phyloP scores from a whole-genome alignment of 92 coral and sea anemone species.

The Galaxea fascicularis region DNA sequence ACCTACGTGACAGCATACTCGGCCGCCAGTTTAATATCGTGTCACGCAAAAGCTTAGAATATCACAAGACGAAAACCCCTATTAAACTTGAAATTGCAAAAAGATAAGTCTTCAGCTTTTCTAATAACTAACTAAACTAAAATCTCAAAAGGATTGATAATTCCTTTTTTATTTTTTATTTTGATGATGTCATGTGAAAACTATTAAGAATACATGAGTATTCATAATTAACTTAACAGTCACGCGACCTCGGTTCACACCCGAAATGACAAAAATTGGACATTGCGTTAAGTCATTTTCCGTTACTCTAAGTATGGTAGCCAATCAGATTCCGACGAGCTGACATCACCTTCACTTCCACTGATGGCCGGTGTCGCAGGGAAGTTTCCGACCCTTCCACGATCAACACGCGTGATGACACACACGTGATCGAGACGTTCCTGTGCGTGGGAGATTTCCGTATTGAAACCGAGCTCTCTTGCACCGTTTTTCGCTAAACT shows the following conservation, averaged over 20 bases:
- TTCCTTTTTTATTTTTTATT: no score
- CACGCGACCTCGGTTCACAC: neutral
- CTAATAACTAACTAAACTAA: no score
- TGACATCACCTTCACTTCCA: constrained; percentile 59
- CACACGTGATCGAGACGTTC: constrained; percentile 64
- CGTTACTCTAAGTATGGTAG: constrained; percentile 1
- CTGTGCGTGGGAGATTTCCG: constrained; percentile 72
- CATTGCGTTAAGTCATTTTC: neutral
- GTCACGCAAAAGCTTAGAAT: no score
- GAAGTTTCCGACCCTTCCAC: neutral
- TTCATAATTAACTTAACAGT: no score
- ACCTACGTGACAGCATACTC: no score
- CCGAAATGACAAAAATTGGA: neutral
- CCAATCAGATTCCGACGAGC: constrained; percentile 68
- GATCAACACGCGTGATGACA: constrained; percentile 1
- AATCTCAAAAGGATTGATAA: no score
- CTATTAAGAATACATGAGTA: no score
- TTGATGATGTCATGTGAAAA: no score
- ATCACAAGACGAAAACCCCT: no score
- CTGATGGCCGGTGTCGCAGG: neutral
- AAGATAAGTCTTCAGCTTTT: no score
- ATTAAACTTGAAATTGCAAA: no score
- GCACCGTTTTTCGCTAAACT: constrained; percentile 60
- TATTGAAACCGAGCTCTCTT: constrained; percentile 54
- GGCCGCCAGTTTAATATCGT: no score